Conservation (phyloP, 92 coral and sea anemone genomes). For the Palythoa heliodiscus region DNA sequence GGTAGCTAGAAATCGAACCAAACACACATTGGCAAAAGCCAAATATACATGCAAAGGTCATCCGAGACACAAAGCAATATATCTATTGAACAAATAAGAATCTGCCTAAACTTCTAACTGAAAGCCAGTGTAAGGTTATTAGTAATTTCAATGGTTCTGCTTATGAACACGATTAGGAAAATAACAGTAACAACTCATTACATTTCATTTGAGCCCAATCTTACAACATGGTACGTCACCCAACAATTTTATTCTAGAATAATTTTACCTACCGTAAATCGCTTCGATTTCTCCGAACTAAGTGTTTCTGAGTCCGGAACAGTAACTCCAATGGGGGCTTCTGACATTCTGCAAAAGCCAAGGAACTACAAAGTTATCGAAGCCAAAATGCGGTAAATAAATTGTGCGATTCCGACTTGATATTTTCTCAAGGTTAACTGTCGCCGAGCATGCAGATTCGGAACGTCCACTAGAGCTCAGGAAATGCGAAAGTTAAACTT, state of each 20-base stretch:
- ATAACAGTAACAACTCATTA: slow-evolving; percentile 23
- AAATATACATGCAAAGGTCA: slow-evolving; percentile 5
- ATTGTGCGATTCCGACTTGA: not conserved
- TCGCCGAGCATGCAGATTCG: slow-evolving; percentile 27
- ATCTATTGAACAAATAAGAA: slow-evolving; percentile 2
- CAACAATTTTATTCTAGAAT: not conserved
- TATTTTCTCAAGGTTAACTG: not conserved
- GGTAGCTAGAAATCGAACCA: not conserved
- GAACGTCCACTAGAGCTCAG: not conserved
- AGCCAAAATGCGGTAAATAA: slow-evolving; percentile 5
- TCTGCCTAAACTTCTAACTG: not conserved
- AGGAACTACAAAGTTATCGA: slow-evolving; percentile 20
- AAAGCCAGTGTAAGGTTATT: slow-evolving; percentile 19
- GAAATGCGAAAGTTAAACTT: not conserved
- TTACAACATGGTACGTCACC: not conserved
- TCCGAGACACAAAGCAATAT: slow-evolving; percentile 20
- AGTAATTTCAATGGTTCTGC: slow-evolving; percentile 19
- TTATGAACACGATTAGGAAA: slow-evolving; percentile 28
- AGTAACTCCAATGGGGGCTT: slow-evolving; percentile 76
- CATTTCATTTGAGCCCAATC: not conserved
- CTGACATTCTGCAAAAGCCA: slow-evolving; percentile 48
- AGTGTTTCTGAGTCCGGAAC: slow-evolving; percentile 99
- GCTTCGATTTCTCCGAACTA: slow-evolving; percentile 98
- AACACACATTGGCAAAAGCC: slow-evolving; percentile 19
- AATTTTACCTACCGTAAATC: slow-evolving; percentile 89